Evolutionary conservation across 2,113 vertebrate species (phyloP).

Genomic region (Hucho hucho): DNA sequence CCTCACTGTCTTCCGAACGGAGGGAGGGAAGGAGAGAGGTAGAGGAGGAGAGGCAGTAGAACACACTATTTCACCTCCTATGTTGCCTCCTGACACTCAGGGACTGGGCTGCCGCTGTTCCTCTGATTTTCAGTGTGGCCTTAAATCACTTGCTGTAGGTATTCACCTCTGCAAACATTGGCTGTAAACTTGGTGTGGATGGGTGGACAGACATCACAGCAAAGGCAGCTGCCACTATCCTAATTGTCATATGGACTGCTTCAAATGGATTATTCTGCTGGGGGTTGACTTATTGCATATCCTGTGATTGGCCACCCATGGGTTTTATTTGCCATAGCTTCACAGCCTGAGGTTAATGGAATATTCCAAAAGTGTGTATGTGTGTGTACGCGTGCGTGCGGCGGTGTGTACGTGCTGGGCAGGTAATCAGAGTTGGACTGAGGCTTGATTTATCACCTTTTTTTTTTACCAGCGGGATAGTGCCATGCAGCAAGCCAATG

Average conservation of each 20-base stretch:
- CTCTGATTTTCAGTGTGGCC: constrained; percentile 42
- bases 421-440: constrained; percentile 22
- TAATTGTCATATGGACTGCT: constrained; percentile 31
- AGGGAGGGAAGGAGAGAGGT: constrained; percentile 9
- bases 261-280: constrained; percentile 49
- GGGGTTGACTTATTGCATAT: constrained; percentile 48
- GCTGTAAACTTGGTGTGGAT: constrained; percentile 30
- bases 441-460: constrained; percentile 56
- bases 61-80: constrained; percentile 40
- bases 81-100: constrained; percentile 37
- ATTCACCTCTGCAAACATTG: constrained; percentile 22
- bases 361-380: neutral
- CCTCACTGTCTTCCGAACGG: constrained; percentile 19
- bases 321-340: constrained; percentile 43
- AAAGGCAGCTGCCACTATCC: neutral
- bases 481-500: constrained; percentile 30
- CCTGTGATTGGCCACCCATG: constrained; percentile 47
- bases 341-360: constrained; percentile 45
- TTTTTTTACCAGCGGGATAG: constrained; percentile 34
- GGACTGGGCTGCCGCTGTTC: constrained; percentile 34
- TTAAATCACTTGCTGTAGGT: constrained; percentile 31
- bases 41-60: constrained; percentile 17
- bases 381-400: neutral
- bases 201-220: neutral
- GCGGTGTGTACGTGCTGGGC: neutral